Conservation (phyloP, 2,113 vertebrate species). For the Elephantulus edwardii region DNA sequence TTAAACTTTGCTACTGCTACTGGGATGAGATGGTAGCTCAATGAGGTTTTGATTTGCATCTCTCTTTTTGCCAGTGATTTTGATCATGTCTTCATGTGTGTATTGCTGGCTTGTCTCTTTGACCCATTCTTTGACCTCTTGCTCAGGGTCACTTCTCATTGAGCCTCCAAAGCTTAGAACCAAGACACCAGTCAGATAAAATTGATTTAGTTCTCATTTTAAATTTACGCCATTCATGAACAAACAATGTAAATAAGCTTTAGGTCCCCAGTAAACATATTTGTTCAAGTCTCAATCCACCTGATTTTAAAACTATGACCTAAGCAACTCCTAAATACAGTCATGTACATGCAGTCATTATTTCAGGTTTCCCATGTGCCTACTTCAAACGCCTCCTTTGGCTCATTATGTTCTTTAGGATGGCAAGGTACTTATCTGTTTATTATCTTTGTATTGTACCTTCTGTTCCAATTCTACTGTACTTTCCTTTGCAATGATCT, state of each 20-base stretch:
- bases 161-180: background rate
- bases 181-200: background rate
- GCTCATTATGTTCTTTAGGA: background rate
- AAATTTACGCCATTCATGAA: background rate
- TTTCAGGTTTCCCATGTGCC: background rate
- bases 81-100: background rate
- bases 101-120: too few species aligned
- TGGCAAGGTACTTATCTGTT: background rate
- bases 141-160: background rate
- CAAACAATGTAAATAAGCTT: background rate
- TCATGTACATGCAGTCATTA: background rate
- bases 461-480: background rate
- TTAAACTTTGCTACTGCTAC: too few species aligned
- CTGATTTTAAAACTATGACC: background rate
- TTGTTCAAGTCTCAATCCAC: background rate
- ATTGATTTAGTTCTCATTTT: background rate
- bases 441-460: background rate
- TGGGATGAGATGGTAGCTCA: too few species aligned
- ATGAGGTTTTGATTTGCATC: too few species aligned
- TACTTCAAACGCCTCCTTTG: background rate
- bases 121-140: too few species aligned
- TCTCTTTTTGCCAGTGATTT: background rate
- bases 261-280: background rate
- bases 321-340: background rate
- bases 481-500: background rate